Evolutionary conservation across 2,797 vertebrate genomes (phyloP).

Genomic region (Sternarchorhynchus goeldii): DNA sequence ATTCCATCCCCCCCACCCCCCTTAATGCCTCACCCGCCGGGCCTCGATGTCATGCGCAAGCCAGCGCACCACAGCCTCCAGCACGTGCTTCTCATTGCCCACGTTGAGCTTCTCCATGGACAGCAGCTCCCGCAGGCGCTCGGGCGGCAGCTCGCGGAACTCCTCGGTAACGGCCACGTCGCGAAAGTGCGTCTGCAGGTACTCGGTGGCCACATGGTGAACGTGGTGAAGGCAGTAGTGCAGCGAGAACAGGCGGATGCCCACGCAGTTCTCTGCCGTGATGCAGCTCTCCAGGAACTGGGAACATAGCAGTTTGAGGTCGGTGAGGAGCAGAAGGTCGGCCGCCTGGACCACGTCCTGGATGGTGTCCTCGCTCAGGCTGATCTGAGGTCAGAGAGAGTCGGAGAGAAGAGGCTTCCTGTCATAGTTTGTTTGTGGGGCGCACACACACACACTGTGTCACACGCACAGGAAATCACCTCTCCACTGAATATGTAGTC

Average conservation of each 20-base stretch:
- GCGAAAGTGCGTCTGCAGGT: conserved; percentile 95
- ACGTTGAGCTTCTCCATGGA: conserved; percentile 96
- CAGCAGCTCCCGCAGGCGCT: conserved; percentile 89
- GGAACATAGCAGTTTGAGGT: conserved; percentile 95
- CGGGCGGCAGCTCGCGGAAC: conserved; percentile 87
- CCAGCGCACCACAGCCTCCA: conserved; percentile 95
- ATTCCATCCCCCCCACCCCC: too few species aligned
- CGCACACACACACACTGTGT: neutral
- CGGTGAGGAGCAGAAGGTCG: conserved; percentile 92
- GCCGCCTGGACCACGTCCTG: conserved; percentile 97
- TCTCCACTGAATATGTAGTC: conserved; percentile 98
- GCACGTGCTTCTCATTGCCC: conserved; percentile 92
- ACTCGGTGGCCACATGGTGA: conserved; percentile 91
- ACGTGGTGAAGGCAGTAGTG: conserved; percentile 96
- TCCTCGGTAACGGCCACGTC: conserved; percentile 92
- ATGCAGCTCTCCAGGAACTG: conserved; percentile 98
- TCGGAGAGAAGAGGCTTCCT: neutral
- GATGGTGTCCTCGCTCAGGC: conserved; percentile 93
- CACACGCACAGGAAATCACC: conserved; percentile 70
- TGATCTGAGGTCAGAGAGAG: conserved; percentile 76
- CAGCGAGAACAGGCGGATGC: conserved; percentile 93
- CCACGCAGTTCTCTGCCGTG: conserved; percentile 95
- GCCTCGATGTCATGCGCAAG: conserved; percentile 86
- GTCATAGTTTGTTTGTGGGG: neutral
- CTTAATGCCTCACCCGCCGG: conserved; percentile 80